Conservation (phyloP, 2,888 invertebrate species). For the Eledone cirrhosa region DNA sequence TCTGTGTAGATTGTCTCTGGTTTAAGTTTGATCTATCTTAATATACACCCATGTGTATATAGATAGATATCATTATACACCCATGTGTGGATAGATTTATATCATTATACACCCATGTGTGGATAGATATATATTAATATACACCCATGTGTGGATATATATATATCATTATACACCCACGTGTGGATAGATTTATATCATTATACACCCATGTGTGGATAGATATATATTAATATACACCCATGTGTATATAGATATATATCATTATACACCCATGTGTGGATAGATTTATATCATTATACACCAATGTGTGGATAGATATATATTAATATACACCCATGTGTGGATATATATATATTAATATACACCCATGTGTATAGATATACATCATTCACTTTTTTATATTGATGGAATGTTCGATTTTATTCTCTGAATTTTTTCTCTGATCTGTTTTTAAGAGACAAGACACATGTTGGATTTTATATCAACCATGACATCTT, state of each 20-base stretch:
- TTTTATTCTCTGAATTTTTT: too few species aligned
- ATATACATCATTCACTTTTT: too few species aligned
- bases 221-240: not conserved
- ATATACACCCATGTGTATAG: too few species aligned
- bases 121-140: not conserved
- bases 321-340: too few species aligned
- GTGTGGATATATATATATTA: too few species aligned
- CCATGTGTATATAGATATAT: not conserved
- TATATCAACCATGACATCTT: too few species aligned
- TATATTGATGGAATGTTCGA: too few species aligned
- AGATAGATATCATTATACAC: not conserved
- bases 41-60: not conserved
- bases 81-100: not conserved
- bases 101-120: not conserved
- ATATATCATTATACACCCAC: not conserved
- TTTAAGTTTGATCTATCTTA: not conserved
- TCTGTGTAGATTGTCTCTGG: not conserved
- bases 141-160: not conserved
- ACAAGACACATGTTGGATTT: too few species aligned
- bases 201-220: not conserved
- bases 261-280: not conserved
- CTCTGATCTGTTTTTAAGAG: too few species aligned
- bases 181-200: not conserved
- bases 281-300: not conserved
- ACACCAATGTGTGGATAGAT: too few species aligned